phyloP scores from a whole-genome alignment of 2,888 invertebrate species.

The Oscheius sp. region DNA sequence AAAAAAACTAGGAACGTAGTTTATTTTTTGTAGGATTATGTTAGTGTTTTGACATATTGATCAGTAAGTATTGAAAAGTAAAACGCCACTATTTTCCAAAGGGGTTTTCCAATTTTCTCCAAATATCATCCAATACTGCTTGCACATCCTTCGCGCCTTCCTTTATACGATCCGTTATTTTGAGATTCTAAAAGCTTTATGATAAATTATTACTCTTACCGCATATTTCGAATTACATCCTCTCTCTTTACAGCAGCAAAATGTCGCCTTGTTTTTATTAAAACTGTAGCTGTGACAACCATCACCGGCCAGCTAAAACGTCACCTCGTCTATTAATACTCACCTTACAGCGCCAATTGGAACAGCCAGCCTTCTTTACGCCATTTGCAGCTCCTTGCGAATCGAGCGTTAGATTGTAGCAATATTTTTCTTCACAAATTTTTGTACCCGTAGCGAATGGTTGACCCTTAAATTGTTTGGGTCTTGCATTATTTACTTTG shows the following conservation, averaged over 20 bases:
- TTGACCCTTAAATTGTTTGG: background rate
- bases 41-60: too few species aligned
- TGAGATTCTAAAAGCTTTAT: background rate
- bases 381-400: background rate
- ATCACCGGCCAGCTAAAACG: background rate
- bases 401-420: background rate
- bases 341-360: background rate
- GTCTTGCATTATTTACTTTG: background rate
- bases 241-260: background rate
- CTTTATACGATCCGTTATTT: background rate
- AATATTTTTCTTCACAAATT: background rate
- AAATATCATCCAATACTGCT: background rate
- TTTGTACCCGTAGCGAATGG: background rate
- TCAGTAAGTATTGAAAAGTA: too few species aligned
- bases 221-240: slow-evolving; percentile 6
- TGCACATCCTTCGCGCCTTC: background rate
- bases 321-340: background rate
- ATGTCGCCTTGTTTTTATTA: background rate
- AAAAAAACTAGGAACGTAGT: too few species aligned
- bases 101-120: background rate
- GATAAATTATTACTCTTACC: background rate
- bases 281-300: background rate
- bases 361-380: slow-evolving; percentile 4
- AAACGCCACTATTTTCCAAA: background rate
- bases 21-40: too few species aligned